These are phyloP conservation scores for Artemia franciscana DNA, from an alignment of 1,140 invertebrate genomes.

Conservation along the genomic window DNA sequence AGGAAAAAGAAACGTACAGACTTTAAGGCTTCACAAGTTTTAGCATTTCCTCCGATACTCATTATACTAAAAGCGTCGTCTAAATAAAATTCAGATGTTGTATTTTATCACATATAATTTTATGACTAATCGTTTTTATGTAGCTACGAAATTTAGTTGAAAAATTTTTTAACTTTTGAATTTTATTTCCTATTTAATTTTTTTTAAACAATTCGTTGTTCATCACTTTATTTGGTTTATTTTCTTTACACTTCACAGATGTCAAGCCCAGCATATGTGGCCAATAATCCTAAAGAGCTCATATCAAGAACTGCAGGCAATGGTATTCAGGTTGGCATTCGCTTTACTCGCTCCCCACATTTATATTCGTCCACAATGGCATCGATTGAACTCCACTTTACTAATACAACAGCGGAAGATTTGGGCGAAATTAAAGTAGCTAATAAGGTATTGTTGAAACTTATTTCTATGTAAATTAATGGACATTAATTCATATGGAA, in stretches of 20 bases:
- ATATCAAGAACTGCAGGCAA: conserved; percentile 50
- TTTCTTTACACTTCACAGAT: conserved; percentile 27
- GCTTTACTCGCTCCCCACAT: conserved; percentile 58
- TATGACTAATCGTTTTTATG: too few species aligned
- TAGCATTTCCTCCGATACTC: too few species aligned
- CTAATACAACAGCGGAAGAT: conserved; percentile 40
- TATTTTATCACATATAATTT: too few species aligned
- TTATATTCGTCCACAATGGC: conserved; percentile 61
- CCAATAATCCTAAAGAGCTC: conserved; percentile 38
- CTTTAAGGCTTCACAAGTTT: too few species aligned
- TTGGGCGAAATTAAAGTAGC: conserved; percentile 46
- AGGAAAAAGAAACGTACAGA: too few species aligned
- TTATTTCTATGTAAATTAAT: too few species aligned
- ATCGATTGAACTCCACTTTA: conserved; percentile 55
- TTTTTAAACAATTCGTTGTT: conserved; percentile 2
- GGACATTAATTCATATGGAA: too few species aligned
- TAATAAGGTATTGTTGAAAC: conserved; percentile 51
- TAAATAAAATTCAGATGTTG: too few species aligned
- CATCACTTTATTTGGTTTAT: conserved; percentile 18
- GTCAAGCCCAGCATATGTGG: conserved; percentile 30
- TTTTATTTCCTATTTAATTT: too few species aligned
- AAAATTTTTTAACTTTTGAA: too few species aligned
- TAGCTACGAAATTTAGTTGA: too few species aligned
- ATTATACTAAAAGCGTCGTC: too few species aligned
- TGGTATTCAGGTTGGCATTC: conserved; percentile 44